Percentiles rank a stretch among this genome's conserved stretches.
Conservation (phyloP, 2,797 vertebrate species). For the Perodicticus potto region DNA sequence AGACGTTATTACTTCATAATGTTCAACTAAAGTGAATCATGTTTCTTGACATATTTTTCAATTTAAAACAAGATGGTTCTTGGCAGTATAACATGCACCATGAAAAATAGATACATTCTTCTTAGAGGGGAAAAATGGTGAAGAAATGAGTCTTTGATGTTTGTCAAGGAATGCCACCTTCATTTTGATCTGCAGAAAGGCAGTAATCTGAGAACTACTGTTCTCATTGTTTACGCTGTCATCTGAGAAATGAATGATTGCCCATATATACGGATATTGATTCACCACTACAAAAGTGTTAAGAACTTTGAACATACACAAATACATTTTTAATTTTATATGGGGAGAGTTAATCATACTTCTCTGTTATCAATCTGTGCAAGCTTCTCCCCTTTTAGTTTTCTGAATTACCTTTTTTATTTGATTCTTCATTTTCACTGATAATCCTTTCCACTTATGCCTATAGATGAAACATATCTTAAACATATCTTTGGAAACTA, state of each 20-base stretch:
- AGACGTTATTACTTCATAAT: constrained; percentile 46
- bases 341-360: not conserved
- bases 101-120: constrained; percentile 50
- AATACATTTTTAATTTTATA: not conserved
- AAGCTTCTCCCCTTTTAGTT: not conserved
- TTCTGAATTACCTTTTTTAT: not conserved
- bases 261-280: not conserved
- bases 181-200: constrained; percentile 6
- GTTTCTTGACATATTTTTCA: constrained; percentile 48
- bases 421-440: not conserved
- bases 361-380: not conserved
- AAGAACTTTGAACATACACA: not conserved
- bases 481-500: not conserved
- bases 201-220: not conserved
- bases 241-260: not conserved
- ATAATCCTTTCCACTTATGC: not conserved
- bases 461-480: not conserved
- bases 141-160: constrained; percentile 50
- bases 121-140: constrained; percentile 1
- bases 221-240: not conserved
- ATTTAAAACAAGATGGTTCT: constrained; percentile 58
- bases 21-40: constrained; percentile 34
- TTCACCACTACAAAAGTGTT: not conserved
- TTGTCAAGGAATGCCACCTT: not conserved
- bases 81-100: constrained; percentile 37